Evolutionary conservation across 1,140 invertebrate genomes (phyloP).

Genomic region (Archegozetes longisetosus): DNA sequence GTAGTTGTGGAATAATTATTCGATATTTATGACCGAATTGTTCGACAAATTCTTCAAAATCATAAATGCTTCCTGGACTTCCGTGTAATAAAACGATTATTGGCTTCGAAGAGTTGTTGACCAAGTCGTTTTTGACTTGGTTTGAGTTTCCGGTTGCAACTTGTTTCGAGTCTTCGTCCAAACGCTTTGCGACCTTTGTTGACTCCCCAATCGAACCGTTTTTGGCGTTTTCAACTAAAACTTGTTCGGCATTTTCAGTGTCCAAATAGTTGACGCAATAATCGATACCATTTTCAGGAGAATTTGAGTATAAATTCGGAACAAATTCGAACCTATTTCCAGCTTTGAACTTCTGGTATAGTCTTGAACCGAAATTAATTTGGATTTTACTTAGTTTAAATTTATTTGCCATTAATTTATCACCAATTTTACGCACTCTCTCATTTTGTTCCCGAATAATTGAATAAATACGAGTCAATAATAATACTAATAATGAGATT

Average conservation of each 20-base stretch:
- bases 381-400: neutral
- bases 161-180: too few relatives aligned
- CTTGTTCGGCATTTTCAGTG: neutral
- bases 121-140: too few relatives aligned
- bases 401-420: too few relatives aligned
- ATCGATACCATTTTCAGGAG: neutral
- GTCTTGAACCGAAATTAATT: neutral
- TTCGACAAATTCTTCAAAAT: neutral
- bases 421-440: too few relatives aligned
- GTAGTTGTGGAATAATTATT: slow-evolving; percentile 4
- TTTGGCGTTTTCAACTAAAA: too few relatives aligned
- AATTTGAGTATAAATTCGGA: neutral
- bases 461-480: too few relatives aligned
- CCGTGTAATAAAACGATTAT: slow-evolving; percentile 6
- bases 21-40: slow-evolving; percentile 4
- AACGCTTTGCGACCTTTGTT: too few relatives aligned
- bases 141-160: too few relatives aligned
- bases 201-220: too few relatives aligned
- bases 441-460: too few relatives aligned
- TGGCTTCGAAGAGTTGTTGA: neutral
- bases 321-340: neutral
- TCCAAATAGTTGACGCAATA: neutral
- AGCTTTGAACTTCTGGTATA: neutral
- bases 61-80: slow-evolving; percentile 3
- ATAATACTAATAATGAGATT: too few relatives aligned